Evolutionary conservation across 2,888 invertebrate genomes (phyloP).

Genomic region (Agrilus mali): DNA sequence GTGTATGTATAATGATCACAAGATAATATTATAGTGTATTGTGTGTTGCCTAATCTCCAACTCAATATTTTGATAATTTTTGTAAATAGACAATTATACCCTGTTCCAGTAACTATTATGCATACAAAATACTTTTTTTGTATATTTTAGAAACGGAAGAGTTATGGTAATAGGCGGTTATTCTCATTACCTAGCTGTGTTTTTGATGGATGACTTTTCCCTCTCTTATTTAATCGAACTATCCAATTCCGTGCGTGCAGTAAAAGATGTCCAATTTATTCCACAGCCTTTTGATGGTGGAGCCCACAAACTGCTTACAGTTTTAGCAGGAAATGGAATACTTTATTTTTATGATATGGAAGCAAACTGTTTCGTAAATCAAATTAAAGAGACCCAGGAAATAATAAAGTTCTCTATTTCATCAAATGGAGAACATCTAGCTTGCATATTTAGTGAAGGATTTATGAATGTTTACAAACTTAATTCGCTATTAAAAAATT

Average conservation of each 20-base stretch:
- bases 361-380: constrained; percentile 34
- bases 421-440: constrained; percentile 43
- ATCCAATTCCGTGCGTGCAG: constrained; percentile 38
- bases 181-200: constrained; percentile 40
- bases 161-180: constrained; percentile 50
- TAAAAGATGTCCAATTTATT: constrained; percentile 44
- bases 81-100: no score
- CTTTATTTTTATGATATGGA: constrained; percentile 45
- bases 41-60: no score
- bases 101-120: neutral
- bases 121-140: neutral
- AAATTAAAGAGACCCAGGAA: constrained; percentile 35
- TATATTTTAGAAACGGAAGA: constrained; percentile 43
- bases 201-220: constrained; percentile 48
- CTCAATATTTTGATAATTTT: no score
- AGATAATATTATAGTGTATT: no score
- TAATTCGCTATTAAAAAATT: constrained; percentile 12
- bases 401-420: constrained; percentile 42
- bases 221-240: constrained; percentile 42
- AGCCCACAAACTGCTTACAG: constrained; percentile 45
- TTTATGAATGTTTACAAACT: constrained; percentile 45
- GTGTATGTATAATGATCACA: no score
- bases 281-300: constrained; percentile 51
- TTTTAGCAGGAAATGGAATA: constrained; percentile 42
- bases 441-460: constrained; percentile 43